Evolutionary conservation across 2,888 invertebrate genomes (phyloP).

Genomic region (Stenolophus ochropezus): DNA sequence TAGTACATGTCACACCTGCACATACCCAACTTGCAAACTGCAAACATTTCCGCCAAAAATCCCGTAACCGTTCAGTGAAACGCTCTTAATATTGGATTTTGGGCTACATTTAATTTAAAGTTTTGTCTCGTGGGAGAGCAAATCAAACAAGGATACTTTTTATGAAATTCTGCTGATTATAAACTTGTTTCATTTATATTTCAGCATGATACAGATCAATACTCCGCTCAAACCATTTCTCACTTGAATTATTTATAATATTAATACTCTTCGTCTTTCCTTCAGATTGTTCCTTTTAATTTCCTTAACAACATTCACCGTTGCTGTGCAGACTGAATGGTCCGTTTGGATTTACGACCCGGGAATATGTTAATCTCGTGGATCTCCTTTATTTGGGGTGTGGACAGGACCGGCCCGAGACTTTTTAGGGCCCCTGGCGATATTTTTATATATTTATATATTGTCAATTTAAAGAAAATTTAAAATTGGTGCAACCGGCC

Average conservation of each 20-base stretch:
- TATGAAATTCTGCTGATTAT: constrained; percentile 21
- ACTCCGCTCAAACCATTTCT: not conserved
- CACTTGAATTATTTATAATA: not conserved
- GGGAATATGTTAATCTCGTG: too few species aligned
- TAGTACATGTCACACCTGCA: constrained; percentile 55
- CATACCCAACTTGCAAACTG: not conserved
- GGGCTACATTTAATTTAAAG: constrained; percentile 17
- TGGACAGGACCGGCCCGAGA: too few species aligned
- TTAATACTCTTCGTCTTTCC: too few species aligned
- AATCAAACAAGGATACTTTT: constrained; percentile 20
- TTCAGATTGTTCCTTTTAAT: too few species aligned
- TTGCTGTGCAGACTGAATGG: too few species aligned
- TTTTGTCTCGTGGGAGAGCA: not conserved
- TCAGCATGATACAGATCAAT: not conserved
- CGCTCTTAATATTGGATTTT: constrained; percentile 4
- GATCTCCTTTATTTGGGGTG: too few species aligned
- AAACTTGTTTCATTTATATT: not conserved
- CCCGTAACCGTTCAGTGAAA: not conserved
- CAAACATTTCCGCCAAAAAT: not conserved
- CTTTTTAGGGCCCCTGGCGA: too few species aligned
- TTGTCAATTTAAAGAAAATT: too few species aligned
- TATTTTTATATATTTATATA: too few species aligned
- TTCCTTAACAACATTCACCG: too few species aligned
- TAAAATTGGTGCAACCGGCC: too few species aligned
- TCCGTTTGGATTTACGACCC: too few species aligned